Evolutionary conservation across 1,140 invertebrate genomes (phyloP).

Genomic region (Teleopsis dalmanni): DNA sequence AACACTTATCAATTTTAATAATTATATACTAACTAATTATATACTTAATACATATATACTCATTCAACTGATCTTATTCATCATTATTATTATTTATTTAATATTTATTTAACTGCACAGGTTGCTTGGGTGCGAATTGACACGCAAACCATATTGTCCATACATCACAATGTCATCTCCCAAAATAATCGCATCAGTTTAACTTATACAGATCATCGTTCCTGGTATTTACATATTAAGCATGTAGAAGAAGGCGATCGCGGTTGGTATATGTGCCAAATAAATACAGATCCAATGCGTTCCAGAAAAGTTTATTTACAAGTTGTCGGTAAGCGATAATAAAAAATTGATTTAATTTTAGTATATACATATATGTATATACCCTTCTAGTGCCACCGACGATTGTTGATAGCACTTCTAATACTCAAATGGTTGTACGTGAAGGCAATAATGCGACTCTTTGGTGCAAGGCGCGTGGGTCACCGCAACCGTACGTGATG

Average conservation of each 20-base stretch:
- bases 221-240: constrained; percentile 80
- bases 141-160: constrained; percentile 84
- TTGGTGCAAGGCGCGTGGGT: constrained; percentile 78
- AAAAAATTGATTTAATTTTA: too few species aligned
- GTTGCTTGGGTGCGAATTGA: constrained; percentile 87
- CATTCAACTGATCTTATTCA: too few species aligned
- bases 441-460: constrained; percentile 82
- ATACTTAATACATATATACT: too few species aligned
- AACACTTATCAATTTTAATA: too few species aligned
- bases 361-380: background rate
- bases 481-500: constrained; percentile 84
- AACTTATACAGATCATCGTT: constrained; percentile 78
- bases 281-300: constrained; percentile 69
- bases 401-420: constrained; percentile 77
- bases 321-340: constrained; percentile 80
- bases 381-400: constrained; percentile 65
- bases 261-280: constrained; percentile 56
- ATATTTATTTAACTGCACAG: too few species aligned
- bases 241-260: constrained; percentile 72
- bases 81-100: too few species aligned
- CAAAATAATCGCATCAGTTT: constrained; percentile 79
- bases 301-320: constrained; percentile 76
- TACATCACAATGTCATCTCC: constrained; percentile 82
- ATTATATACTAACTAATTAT: too few species aligned
- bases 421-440: constrained; percentile 80